These are phyloP conservation scores for Danionella dracula DNA, from an alignment of 2,797 vertebrate genomes.

Conservation along the genomic window DNA sequence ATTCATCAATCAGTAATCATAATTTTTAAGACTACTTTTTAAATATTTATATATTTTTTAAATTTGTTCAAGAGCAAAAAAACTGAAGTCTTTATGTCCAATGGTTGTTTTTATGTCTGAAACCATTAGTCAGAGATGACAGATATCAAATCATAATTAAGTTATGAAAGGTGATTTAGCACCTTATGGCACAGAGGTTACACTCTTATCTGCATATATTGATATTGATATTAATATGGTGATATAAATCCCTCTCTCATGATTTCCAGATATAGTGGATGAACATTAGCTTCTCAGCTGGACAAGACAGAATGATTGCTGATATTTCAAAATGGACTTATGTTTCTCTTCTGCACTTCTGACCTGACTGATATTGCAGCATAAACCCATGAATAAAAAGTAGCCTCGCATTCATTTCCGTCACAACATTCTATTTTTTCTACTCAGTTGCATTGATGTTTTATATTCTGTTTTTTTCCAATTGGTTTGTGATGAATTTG, in stretches of 20 bases:
- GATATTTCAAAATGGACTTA: slow-evolving; percentile 3
- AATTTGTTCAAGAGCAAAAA: too few species aligned
- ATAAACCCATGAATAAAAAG: slow-evolving; percentile 58
- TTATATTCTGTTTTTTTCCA: slow-evolving; percentile 44
- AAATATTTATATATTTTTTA: too few species aligned
- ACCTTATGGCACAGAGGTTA: background rate
- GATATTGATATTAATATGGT: background rate
- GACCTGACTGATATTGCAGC: slow-evolving; percentile 45
- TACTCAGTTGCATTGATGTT: slow-evolving; percentile 29
- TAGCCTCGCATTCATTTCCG: slow-evolving; percentile 33
- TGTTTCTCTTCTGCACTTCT: slow-evolving; percentile 8
- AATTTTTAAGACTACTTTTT: too few species aligned
- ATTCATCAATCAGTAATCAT: too few species aligned
- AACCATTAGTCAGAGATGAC: too few species aligned
- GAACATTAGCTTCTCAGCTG: slow-evolving; percentile 3
- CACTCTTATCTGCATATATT: background rate
- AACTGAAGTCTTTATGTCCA: too few species aligned
- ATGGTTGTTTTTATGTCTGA: too few species aligned
- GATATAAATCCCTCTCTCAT: background rate
- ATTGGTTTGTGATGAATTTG: slow-evolving; percentile 36
- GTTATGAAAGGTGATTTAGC: background rate
- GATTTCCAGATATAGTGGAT: slow-evolving; percentile 7
- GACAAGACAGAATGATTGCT: slow-evolving; percentile 24
- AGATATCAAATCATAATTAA: background rate
- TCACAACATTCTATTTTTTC: slow-evolving; percentile 12